Evolutionary conservation across 35 echinoderm and acorn worm genomes (phyloP).

Genomic region (Lytechinus pictus): DNA sequence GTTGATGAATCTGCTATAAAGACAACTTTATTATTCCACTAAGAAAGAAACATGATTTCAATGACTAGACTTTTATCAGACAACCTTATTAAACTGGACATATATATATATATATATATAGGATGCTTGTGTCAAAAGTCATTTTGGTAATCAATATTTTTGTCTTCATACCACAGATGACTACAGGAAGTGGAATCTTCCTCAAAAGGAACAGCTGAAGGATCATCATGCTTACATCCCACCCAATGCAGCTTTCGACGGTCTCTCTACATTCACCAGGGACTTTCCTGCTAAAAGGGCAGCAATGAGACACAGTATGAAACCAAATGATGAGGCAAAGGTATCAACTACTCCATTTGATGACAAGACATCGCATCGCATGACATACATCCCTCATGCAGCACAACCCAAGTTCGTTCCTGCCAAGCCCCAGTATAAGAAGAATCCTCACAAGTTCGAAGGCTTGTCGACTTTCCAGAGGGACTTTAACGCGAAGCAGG

Average conservation of each 20-base stretch:
- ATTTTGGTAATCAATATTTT: neutral
- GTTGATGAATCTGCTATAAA: neutral
- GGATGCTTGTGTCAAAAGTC: neutral
- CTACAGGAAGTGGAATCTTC: conserved; percentile 90
- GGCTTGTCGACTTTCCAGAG: conserved; percentile 83
- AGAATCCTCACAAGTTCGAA: conserved; percentile 84
- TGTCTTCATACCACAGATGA: conserved; percentile 67
- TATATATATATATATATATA: neutral
- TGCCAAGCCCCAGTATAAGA: conserved; percentile 63
- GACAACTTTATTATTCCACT: neutral
- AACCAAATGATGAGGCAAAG: conserved; percentile 67
- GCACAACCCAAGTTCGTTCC: conserved; percentile 76
- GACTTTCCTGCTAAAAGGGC: conserved; percentile 87
- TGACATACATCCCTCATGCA: conserved; percentile 84
- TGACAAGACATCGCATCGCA: conserved; percentile 84
- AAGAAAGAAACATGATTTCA: neutral
- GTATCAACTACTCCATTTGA: conserved; percentile 82
- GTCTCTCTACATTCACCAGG: conserved; percentile 86
- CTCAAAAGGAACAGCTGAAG: conserved; percentile 68
- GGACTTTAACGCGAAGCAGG: conserved; percentile 75
- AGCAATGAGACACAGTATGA: conserved; percentile 74
- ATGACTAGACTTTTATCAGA: neutral
- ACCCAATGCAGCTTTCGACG: conserved; percentile 88
- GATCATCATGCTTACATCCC: conserved; percentile 76
- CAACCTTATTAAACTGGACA: too few relatives aligned